These are phyloP conservation scores for Ditula angustiorana DNA, from an alignment of 2,888 invertebrate species.

Conservation along the genomic window DNA sequence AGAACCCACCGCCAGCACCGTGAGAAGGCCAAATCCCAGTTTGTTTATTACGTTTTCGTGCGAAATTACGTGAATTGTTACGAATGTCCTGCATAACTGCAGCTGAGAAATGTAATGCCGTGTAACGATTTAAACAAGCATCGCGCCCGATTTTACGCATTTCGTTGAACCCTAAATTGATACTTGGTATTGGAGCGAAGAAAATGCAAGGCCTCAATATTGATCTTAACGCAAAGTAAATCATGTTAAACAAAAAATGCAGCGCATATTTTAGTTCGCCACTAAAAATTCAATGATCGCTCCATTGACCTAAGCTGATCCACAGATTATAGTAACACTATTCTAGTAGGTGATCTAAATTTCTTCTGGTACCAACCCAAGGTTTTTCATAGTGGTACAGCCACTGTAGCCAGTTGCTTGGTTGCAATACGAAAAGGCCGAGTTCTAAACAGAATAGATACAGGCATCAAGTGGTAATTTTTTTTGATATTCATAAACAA, in stretches of 20 bases:
- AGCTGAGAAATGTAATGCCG: slow-evolving; percentile 21
- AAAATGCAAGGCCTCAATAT: slow-evolving; percentile 34
- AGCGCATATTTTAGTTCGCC: slow-evolving; percentile 1
- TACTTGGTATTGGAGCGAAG: slow-evolving; percentile 33
- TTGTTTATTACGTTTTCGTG: slow-evolving; percentile 35
- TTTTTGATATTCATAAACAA: too few relatives aligned
- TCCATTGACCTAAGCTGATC: slow-evolving; percentile 6
- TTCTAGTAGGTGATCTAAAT: background rate
- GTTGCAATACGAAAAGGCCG: too few relatives aligned
- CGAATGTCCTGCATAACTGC: slow-evolving; percentile 23
- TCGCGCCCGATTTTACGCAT: slow-evolving; percentile 12
- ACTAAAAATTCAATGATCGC: background rate
- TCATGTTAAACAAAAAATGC: slow-evolving; percentile 1
- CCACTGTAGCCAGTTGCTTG: too few relatives aligned
- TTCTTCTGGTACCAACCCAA: too few relatives aligned
- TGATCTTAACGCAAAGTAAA: background rate
- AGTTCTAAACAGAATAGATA: too few relatives aligned
- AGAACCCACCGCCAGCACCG: slow-evolving; percentile 46
- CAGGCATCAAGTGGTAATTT: too few relatives aligned
- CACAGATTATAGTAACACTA: too few relatives aligned
- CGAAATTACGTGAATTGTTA: slow-evolving; percentile 36
- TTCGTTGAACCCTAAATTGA: slow-evolving; percentile 10
- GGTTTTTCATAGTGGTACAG: too few relatives aligned
- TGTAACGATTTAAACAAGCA: slow-evolving; percentile 18
- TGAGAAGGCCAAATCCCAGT: slow-evolving; percentile 53